A percentile compares a stretch with the other conserved stretches of the same genome.
Conservation (phyloP, 1,140 invertebrate species). For the Aphelenchoides avenae region DNA sequence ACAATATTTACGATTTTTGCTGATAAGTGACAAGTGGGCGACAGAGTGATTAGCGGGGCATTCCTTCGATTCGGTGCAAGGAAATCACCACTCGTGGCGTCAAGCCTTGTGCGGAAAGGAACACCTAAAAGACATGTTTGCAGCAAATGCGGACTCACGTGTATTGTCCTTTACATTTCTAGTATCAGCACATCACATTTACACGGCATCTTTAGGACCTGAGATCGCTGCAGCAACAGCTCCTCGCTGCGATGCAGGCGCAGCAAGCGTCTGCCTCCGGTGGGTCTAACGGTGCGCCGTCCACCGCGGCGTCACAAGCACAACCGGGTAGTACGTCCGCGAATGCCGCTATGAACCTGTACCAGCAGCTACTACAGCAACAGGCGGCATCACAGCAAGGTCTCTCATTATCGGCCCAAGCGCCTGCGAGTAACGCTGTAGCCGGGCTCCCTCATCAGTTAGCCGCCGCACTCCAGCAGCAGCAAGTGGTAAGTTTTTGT, state of each 20-base stretch:
- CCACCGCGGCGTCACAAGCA: neutral
- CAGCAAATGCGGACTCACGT: too few relatives aligned
- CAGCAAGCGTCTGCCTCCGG: neutral
- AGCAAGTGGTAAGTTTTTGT: constrained; percentile 20
- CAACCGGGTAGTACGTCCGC: constrained; percentile 9
- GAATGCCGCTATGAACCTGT: constrained; percentile 13
- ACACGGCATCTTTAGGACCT: constrained; percentile 28
- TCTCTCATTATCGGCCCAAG: neutral
- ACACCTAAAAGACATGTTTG: too few relatives aligned
- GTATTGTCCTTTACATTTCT: too few relatives aligned
- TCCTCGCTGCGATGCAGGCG: constrained; percentile 21
- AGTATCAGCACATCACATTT: too few relatives aligned
- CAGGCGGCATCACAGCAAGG: constrained; percentile 31
- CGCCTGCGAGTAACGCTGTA: constrained; percentile 8
- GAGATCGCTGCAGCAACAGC: constrained; percentile 23
- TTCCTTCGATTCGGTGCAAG: too few relatives aligned
- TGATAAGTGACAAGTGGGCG: too few relatives aligned
- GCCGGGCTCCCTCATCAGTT: constrained; percentile 28
- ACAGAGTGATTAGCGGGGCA: too few relatives aligned
- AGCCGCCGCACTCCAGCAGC: constrained; percentile 5
- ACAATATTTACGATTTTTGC: too few relatives aligned
- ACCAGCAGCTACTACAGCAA: constrained; percentile 25
- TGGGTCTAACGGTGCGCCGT: neutral
- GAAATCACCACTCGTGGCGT: too few relatives aligned
- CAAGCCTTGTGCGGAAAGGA: too few relatives aligned